A percentile compares a stretch with the other conserved stretches of the same genome.
phyloP scores from a whole-genome alignment of 2,113 vertebrate species.

The Ageneiosus marmoratus region DNA sequence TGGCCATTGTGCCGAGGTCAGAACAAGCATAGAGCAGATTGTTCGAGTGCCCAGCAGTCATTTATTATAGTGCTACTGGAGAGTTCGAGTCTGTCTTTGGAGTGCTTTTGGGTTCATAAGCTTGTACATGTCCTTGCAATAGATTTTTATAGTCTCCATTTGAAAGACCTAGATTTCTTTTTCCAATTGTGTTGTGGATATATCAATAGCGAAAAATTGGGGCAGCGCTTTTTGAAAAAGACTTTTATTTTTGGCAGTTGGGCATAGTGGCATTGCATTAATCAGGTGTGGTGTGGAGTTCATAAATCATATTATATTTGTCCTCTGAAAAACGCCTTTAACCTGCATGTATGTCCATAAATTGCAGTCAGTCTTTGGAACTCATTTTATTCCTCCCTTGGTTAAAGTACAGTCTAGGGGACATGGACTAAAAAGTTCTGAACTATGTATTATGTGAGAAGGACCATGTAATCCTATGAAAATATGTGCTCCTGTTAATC shows the following conservation, averaged over 20 bases:
- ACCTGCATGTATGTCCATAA: constrained; percentile 38
- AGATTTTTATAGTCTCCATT: constrained; percentile 49
- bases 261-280: constrained; percentile 46
- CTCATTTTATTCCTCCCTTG: neutral
- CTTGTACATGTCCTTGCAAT: constrained; percentile 51
- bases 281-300: constrained; percentile 46
- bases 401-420: constrained; percentile 15
- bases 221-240: constrained; percentile 49
- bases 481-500: constrained; percentile 44
- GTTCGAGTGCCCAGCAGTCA: constrained; percentile 68
- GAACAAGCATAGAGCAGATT: constrained; percentile 68
- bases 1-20: constrained; percentile 74
- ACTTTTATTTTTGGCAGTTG: constrained; percentile 50
- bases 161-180: constrained; percentile 56
- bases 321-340: constrained; percentile 46
- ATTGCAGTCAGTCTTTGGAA: constrained; percentile 33
- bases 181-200: constrained; percentile 53
- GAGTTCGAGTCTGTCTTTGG: constrained; percentile 48
- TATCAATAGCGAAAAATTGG: constrained; percentile 55
- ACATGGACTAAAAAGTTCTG: constrained; percentile 24
- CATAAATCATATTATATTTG: constrained; percentile 55
- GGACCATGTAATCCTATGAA: constrained; percentile 39
- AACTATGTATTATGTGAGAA: neutral
- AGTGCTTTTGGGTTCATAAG: constrained; percentile 37
- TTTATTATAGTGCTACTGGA: constrained; percentile 68